Base-by-base conservation (phyloP, 2,888 invertebrate genomes). In the Drosophila anomelani region DNA sequence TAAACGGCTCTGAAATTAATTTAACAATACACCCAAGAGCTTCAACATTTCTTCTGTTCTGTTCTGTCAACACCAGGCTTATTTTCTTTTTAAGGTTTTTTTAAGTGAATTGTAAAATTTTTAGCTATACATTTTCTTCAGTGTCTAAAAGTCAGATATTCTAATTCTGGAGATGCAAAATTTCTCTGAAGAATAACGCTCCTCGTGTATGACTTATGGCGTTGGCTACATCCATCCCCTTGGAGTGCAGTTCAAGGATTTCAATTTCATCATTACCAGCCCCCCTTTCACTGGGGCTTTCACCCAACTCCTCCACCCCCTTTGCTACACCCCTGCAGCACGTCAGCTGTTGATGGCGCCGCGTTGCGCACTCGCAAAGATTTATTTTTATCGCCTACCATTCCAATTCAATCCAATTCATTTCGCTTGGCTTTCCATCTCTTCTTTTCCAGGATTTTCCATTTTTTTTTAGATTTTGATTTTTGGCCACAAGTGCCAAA, bases 321-420 rank as follows among this genome's bases (percentile, higher is more conserved):
- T 17, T 20, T 36, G 4, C 15, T n/a, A 9, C 26, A 39, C 7
- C 29, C 69, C 60, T 68, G 72, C 63, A 66, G 68, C 54, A 61
- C 79, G 86, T 85, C 85, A 85, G 88, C 85, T 88, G 81, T 77
- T 85, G 83, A 78, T 72, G 79, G 75, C 82, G 85, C 77, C 79
- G 73, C 78, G 77, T 79, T 79, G 84, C 78, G 79, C 87, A 79
- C 82, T 83, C 78, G 81, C 87, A 83, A 79, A 90, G 91, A 91
- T 91, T 91, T 91, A 91, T 91, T 91, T 91, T 91, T 91, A 91
- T 91, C 90, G 91, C 82, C 88, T 85, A 80, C 82, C 80, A 91
- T 91, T 85, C 88, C 87, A 80, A 87, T 91, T 89, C 90, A 88
- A 85, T 85, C 78, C 88, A 85, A 88, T 85, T 83, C 88, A 85